Evolutionary conservation across 2,797 vertebrate genomes (phyloP).

Genomic region (Coluber constrictor): DNA sequence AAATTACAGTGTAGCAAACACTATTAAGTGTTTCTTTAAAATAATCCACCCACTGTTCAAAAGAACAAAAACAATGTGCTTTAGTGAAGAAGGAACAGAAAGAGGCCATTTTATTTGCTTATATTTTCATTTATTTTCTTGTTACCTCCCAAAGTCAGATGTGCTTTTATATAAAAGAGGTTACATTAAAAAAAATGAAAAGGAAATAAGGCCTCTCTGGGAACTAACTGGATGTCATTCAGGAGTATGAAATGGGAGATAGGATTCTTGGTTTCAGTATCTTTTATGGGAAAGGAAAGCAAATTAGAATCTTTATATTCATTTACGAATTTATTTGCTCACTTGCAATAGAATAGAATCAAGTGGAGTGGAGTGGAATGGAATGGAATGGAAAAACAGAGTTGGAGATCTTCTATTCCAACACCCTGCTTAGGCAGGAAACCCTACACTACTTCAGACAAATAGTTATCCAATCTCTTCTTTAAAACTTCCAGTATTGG

Average conservation of each 20-base stretch:
- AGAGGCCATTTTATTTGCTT: background rate
- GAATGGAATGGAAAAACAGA: no score
- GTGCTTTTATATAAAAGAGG: background rate
- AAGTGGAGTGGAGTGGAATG: no score
- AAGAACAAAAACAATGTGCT: background rate
- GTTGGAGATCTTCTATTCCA: no score
- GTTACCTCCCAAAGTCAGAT: background rate
- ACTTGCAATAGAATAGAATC: background rate
- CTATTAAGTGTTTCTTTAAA: background rate
- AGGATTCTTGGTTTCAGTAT: background rate
- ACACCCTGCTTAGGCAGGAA: no score
- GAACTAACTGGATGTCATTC: background rate
- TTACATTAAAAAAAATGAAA: background rate
- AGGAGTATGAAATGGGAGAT: background rate
- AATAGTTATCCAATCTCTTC: no score
- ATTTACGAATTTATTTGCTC: background rate
- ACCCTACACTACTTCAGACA: no score
- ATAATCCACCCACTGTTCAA: background rate
- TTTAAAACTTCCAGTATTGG: no score
- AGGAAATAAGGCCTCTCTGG: background rate
- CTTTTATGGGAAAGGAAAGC: background rate
- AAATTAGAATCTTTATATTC: background rate
- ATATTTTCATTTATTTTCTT: background rate
- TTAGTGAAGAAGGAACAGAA: background rate
- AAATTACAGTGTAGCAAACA: background rate